Conservation (phyloP, 2,113 vertebrate species). For the Petromus typicus region DNA sequence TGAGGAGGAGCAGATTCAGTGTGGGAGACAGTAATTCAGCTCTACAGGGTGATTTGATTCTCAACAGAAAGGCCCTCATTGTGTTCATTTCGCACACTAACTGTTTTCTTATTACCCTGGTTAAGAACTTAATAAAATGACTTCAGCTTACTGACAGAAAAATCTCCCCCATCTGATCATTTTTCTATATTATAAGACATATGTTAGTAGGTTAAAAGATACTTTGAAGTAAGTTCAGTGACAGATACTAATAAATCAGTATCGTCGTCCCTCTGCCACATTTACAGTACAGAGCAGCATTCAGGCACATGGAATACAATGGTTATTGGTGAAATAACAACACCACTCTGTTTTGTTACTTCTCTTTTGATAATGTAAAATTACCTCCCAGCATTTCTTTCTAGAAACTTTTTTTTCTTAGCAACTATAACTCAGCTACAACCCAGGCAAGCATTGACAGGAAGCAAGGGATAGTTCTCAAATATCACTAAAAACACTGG, state of each 20-base stretch:
- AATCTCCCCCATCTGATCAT: neutral
- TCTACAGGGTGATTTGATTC: neutral
- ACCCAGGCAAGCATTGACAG: neutral
- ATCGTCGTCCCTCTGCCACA: neutral
- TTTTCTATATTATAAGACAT: conserved; percentile 26
- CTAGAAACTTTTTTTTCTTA: conserved; percentile 9
- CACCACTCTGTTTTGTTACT: neutral
- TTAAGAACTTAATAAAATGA: conserved; percentile 38
- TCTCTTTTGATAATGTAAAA: neutral
- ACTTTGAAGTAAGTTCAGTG: conserved; percentile 26
- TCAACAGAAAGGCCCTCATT: conserved; percentile 7
- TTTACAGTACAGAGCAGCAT: neutral
- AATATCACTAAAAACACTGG: neutral
- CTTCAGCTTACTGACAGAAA: conserved; percentile 30
- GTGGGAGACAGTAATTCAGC: neutral
- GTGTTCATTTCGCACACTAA: conserved; percentile 37
- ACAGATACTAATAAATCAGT: neutral
- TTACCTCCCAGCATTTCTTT: neutral
- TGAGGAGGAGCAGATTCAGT: neutral
- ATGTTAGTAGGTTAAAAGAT: conserved; percentile 48
- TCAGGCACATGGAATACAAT: neutral
- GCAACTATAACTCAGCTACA: neutral
- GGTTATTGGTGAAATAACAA: conserved; percentile 10
- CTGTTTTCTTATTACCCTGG: neutral
- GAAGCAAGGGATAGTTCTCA: neutral